phyloP scores from a whole-genome alignment of 1,140 invertebrate genomes.

The Scaptomyza hsui region DNA sequence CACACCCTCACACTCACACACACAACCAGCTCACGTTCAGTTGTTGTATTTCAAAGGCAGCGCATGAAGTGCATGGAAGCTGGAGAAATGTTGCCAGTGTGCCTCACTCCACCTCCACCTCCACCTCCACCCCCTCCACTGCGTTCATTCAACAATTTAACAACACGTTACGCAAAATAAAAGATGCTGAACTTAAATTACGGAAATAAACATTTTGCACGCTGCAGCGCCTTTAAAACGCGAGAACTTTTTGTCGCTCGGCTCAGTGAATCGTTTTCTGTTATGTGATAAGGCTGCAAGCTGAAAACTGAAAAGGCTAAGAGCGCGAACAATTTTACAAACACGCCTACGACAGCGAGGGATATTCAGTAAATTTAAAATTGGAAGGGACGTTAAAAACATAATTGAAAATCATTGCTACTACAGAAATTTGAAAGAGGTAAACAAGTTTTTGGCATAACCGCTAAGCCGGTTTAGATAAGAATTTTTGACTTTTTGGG shows the following conservation, averaged over 20 bases:
- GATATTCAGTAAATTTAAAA: background rate
- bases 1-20: background rate
- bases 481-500: no score
- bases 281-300: conserved; percentile 63
- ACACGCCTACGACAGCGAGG: background rate
- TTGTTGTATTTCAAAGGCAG: background rate
- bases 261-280: conserved; percentile 43
- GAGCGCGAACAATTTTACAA: conserved; percentile 8
- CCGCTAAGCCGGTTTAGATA: no score
- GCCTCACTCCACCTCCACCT: background rate
- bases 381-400: background rate
- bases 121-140: background rate
- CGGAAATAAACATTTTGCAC: conserved; percentile 73
- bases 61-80: conserved; percentile 8
- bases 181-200: conserved; percentile 59
- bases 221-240: conserved; percentile 60
- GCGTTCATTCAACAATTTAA: conserved; percentile 27
- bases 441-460: no score
- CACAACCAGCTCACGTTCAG: background rate
- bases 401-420: no score
- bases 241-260: conserved; percentile 1
- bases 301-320: background rate
- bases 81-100: conserved; percentile 1
- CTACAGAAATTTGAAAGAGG: no score
- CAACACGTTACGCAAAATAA: conserved; percentile 15